phyloP scores from a whole-genome alignment of 2,113 vertebrate species.

The Echinops telfairi region DNA sequence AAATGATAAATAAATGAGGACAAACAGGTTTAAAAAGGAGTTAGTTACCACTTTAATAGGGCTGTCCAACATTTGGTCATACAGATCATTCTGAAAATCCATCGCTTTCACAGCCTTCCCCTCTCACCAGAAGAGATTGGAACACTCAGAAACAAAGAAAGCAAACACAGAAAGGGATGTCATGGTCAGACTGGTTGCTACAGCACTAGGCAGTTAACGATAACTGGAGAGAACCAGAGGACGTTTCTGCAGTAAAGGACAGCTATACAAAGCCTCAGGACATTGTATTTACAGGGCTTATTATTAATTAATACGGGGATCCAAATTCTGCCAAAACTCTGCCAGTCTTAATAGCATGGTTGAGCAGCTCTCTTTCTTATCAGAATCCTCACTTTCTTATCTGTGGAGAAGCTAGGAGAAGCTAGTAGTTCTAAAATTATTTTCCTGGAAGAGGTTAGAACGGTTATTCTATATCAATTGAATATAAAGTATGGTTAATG shows the following conservation, averaged over 20 bases:
- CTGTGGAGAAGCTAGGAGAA: slow-evolving; percentile 85
- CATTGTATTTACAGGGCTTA: slow-evolving; percentile 87
- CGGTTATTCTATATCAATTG: slow-evolving; percentile 85
- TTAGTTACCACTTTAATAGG: slow-evolving; percentile 78
- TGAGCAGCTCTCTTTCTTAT: slow-evolving; percentile 80
- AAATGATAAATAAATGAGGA: slow-evolving; percentile 80
- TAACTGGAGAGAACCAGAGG: slow-evolving; percentile 83
- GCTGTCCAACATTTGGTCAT: slow-evolving; percentile 75
- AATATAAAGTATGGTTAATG: slow-evolving; percentile 88
- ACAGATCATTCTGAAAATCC: slow-evolving; percentile 68
- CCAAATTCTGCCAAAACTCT: slow-evolving; percentile 84
- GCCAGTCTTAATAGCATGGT: slow-evolving; percentile 83
- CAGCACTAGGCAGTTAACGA: slow-evolving; percentile 81
- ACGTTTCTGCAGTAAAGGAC: slow-evolving; percentile 85
- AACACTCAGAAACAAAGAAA: slow-evolving; percentile 69
- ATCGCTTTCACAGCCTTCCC: slow-evolving; percentile 56
- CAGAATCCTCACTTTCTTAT: slow-evolving; percentile 82
- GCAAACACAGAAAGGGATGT: slow-evolving; percentile 71
- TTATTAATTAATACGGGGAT: slow-evolving; percentile 86
- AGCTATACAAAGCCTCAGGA: slow-evolving; percentile 88
- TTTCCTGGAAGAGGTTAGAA: slow-evolving; percentile 88
- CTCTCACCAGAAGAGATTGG: slow-evolving; percentile 46
- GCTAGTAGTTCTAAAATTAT: slow-evolving; percentile 88
- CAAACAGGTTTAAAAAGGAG: slow-evolving; percentile 76
- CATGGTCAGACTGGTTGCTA: slow-evolving; percentile 64